Evolutionary conservation across 1,140 invertebrate genomes (phyloP), one percentile per base, ranked within the genome.

Genomic region (Ceratosolen fusciceps): DNA sequence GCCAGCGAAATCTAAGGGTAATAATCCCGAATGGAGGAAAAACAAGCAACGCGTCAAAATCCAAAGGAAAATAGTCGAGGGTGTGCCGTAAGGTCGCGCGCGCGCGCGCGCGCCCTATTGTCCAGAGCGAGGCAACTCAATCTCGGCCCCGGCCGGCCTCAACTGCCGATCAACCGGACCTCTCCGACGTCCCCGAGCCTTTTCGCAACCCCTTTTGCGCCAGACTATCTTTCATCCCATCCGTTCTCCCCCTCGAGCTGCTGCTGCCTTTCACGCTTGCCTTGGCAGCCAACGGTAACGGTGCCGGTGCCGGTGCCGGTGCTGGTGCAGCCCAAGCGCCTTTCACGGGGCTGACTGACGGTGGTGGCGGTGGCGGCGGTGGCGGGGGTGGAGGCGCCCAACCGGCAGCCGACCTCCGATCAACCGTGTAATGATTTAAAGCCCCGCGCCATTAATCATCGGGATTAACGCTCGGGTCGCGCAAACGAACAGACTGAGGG

Each of bases 361-460:
- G 21, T 14, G 21, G 2, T 19, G 9, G 3, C 12, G 49, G 3
- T 19, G 14, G 49, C 19, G 9, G 9, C 49, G 49, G 9, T 34
- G 14, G 29, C 58, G n/a, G n/a, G n/a, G n/a, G 16, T 34, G 29
- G 9, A 34, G 58, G 29, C 31, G 58, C 58, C 29, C 58, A 62
- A 37, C n/a, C 37, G 49, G 47, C 43, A 54, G 19, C 26, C 47
- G 34, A 43, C 67, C 39, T 37, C 47, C 71, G 56, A 75, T 75
- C 58, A 65, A 49, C 7, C 74, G 60, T 75, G 74, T 65, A 75
- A 75, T 65, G 60, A 75, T 75, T 75, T 65, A 65, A 75, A 65
- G 56, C 58, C 26, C 37, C n/a, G 26, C 8, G 60, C 60, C 58
- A 75, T 75, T 62, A 62, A 75, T 75, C 74, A 75, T 75, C 43